phyloP scores from a whole-genome alignment of 2,888 invertebrate genomes.

The Cylloceria caligata region DNA sequence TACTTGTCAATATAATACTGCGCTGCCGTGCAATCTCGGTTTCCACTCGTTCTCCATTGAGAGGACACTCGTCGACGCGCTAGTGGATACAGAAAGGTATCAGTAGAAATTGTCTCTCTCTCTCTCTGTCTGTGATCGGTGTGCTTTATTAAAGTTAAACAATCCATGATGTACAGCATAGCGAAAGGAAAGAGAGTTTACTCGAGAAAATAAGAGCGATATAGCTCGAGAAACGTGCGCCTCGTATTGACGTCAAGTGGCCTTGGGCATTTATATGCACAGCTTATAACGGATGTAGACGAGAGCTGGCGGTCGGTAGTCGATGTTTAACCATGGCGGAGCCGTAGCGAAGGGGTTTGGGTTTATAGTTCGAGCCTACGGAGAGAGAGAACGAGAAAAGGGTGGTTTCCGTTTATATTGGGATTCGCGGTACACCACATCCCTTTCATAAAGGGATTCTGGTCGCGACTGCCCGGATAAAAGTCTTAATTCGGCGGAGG shows the following conservation, averaged over 20 bases:
- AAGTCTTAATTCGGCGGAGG: slow-evolving; percentile 64
- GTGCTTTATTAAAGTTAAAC: slow-evolving; percentile 62
- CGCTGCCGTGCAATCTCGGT: slow-evolving; percentile 5
- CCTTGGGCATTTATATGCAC: slow-evolving; percentile 58
- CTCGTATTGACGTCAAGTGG: slow-evolving; percentile 55
- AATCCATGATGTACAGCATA: slow-evolving; percentile 35
- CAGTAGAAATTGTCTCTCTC: background rate
- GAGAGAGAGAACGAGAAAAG: slow-evolving; percentile 44
- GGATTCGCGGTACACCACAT: slow-evolving; percentile 65
- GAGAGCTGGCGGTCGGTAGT: slow-evolving; percentile 29
- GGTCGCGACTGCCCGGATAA: slow-evolving; percentile 66
- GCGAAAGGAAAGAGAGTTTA: slow-evolving; percentile 32
- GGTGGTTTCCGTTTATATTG: slow-evolving; percentile 63
- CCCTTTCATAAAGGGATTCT: slow-evolving; percentile 66
- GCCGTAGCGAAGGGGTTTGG: slow-evolving; percentile 39
- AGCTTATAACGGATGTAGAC: slow-evolving; percentile 58
- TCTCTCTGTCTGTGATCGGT: background rate
- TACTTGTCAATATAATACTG: background rate
- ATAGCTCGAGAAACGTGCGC: slow-evolving; percentile 7
- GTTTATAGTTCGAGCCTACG: background rate
- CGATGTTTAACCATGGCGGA: slow-evolving; percentile 61
- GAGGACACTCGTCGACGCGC: slow-evolving; percentile 22
- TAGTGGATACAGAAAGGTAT: slow-evolving; percentile 7
- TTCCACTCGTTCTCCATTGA: slow-evolving; percentile 13
- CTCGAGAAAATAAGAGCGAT: slow-evolving; percentile 31